These are phyloP conservation scores for Stylophora pistillata DNA, from an alignment of 64 coral and sea anemone genomes.

Conservation along the genomic window DNA sequence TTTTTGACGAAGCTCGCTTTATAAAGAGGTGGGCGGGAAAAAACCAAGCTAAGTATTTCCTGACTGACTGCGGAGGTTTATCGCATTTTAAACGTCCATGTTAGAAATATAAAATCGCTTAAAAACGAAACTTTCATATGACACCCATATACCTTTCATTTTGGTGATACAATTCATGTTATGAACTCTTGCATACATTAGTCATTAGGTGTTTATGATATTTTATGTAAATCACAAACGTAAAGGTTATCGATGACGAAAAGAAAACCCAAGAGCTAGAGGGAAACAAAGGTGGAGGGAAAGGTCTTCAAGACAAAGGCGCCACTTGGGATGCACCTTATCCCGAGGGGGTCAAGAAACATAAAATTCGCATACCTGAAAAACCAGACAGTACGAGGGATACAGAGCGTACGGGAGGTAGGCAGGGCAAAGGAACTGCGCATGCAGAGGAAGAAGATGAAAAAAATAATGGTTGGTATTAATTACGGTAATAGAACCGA, in stretches of 20 bases:
- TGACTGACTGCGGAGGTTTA: too few species aligned
- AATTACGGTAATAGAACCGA: too few species aligned
- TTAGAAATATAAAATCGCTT: too few species aligned
- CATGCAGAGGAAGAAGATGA: background rate
- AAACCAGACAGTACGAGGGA: background rate
- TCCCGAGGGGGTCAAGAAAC: constrained; percentile 82
- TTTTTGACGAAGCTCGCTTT: too few species aligned
- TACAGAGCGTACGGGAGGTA: background rate
- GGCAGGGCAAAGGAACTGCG: background rate
- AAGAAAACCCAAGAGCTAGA: constrained; percentile 91
- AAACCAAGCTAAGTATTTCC: too few species aligned
- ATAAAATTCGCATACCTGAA: constrained; percentile 48
- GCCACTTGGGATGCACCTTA: constrained; percentile 55
- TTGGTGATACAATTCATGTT: too few species aligned
- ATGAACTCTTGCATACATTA: too few species aligned
- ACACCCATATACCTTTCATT: too few species aligned
- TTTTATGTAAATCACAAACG: background rate
- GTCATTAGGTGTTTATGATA: too few species aligned
- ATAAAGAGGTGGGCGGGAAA: too few species aligned
- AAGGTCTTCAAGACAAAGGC: background rate
- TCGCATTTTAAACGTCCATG: too few species aligned
- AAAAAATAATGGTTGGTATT: constrained; percentile 3
- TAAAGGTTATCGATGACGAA: constrained; percentile 86
- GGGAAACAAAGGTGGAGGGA: constrained; percentile 58
- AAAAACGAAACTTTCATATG: too few species aligned